Base-by-base conservation (phyloP, 2,113 vertebrate genomes). In the Melanerpes aurifrons region DNA sequence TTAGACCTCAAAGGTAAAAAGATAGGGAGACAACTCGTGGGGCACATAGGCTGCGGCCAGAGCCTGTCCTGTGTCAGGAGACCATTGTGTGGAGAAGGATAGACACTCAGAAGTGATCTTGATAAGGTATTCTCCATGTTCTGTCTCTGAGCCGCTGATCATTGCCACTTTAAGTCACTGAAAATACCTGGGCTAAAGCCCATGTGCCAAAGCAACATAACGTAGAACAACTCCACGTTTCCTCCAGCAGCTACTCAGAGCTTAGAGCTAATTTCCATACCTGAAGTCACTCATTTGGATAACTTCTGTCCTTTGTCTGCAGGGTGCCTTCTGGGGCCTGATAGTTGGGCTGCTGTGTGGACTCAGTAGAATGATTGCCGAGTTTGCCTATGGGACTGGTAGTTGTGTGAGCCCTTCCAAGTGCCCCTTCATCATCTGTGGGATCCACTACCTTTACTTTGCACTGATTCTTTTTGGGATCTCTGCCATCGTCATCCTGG, bases 401-500 rank as follows among this genome's bases (percentile, higher is more conserved):
- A 99, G 94, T 98, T 99, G 99, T 25, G 97, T 89, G 29, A 10
- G 3, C 2, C 99, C 99, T 87, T 99, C 98, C 82, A 61, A 97
- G 63, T 99, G 99, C 61, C 99, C 99, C 2, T 97, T 87, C 11
- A 98, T 99, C 87, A 99, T 99, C 90, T 99, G 99, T 28, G 98
- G 98, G 3, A 98, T 99, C 18, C 99, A 99, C 91, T 99, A 99
- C 96, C 98, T 99, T 50, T 99, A 99, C 97, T 99, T 99, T 15
- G 97, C 98, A 70, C 98, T 99, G 5, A 98, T 99, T 92, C 98
- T 99, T 54, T 99, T 99, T 31, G 63, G 5, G 10, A 8, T 97
- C 56, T 96, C 97, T 3, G 2, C 93, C 78, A 67, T 98, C 7
- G 2, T 97, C 89, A 98, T 99, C 19, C 9, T 99, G 91, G 47